Evolutionary conservation across 2,113 vertebrate genomes (phyloP), one percentile per base, ranked within the genome.

Genomic region (Centrocercus urophasianus): DNA sequence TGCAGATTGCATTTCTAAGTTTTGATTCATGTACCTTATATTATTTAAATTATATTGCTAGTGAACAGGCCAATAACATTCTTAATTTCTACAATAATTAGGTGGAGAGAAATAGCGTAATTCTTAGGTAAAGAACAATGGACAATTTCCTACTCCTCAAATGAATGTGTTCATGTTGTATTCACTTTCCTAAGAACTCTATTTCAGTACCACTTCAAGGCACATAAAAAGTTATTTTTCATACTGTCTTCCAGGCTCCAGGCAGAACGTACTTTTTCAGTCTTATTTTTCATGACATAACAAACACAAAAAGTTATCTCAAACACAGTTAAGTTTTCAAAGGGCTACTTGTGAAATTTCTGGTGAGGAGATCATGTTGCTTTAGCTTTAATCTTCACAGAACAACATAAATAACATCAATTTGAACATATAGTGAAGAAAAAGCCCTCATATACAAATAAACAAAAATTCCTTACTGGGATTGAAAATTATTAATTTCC

Each of bases 171-270:
- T 83, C 79, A 79, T 12, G 14, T 85, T 25, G 50, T 82, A 79
- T 13, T 87, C 43, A 17, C 32, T 88, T 88, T 89, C 38, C 24
- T 21, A 83, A 72, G 52, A 89, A 69, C 48, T 91, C 40, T 27
- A 89, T 87, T 86, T 82, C 54, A 75, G 42, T 85, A 72, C 42
- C 28, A 47, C 34, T 75, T 69, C 21, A 56, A 89, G 79, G 54
- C 48, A 83, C 27, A 79, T 89, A 69, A 85, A 93, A 61, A 85
- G 4, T 7, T 71, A 54, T 91, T 91, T 94, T 91, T 84, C 70
- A 40, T 67, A 63, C 50, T 60, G 28, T 71, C 34, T 91, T 91
- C 52, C 67, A 64, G 21, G 87, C 67, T 91, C 42, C 25, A 72
- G 48, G 34, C 48, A 88, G 28, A 76, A 89, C 10, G 38, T 52